These are phyloP conservation scores for Tanypteryx hageni DNA, from an alignment of 2,888 invertebrate genomes.

Conservation along the genomic window DNA sequence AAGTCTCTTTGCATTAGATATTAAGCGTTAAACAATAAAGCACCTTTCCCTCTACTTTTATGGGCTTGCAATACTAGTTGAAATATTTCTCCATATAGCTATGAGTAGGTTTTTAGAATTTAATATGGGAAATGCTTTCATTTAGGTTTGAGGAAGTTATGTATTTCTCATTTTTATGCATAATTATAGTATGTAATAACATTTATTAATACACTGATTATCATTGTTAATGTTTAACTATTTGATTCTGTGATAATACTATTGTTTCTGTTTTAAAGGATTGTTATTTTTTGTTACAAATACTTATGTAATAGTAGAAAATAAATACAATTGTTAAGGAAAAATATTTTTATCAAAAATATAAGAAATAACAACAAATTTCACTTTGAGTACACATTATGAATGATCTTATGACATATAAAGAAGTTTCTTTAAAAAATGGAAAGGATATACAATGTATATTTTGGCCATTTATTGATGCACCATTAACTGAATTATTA, in stretches of 20 bases:
- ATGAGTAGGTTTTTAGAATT: no score
- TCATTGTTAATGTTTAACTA: slow-evolving; percentile 14
- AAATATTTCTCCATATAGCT: no score
- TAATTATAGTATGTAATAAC: background rate
- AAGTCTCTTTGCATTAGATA: slow-evolving; percentile 5
- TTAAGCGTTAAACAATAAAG: background rate
- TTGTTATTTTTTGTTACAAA: background rate
- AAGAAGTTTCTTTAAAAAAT: background rate
- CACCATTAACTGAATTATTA: background rate
- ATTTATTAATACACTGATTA: background rate
- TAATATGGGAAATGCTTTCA: no score
- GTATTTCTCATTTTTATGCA: background rate
- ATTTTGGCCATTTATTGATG: background rate
- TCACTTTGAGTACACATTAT: background rate
- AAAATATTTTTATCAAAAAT: slow-evolving; percentile 29
- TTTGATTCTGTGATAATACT: slow-evolving; percentile 39
- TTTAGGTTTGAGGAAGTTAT: no score
- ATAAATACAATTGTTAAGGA: background rate
- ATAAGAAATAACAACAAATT: background rate
- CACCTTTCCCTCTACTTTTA: no score
- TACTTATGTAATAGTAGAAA: background rate
- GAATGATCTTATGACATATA: background rate
- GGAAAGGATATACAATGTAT: background rate
- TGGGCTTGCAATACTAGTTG: no score
- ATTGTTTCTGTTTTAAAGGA: slow-evolving; percentile 6